Conservation (phyloP, 2,113 vertebrate species). For the Sceloporus undulatus region DNA sequence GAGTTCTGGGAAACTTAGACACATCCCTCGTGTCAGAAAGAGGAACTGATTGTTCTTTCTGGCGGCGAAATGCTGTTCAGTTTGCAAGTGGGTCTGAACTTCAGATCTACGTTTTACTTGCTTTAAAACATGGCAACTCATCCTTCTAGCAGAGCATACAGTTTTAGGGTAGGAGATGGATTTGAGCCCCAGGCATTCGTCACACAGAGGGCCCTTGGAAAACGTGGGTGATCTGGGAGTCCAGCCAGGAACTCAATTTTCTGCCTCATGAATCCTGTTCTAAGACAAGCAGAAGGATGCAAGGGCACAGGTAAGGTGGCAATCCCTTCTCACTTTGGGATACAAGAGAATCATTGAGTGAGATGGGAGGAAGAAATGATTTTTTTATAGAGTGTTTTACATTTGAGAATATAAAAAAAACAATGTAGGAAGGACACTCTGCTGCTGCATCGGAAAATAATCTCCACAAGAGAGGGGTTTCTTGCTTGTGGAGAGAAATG, state of each 20-base stretch:
- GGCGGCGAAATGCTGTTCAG: not conserved
- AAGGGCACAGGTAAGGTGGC: slow-evolving; percentile 2
- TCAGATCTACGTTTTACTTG: not conserved
- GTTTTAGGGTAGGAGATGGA: not conserved
- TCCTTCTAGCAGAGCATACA: not conserved
- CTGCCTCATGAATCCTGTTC: not conserved
- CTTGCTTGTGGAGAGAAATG: not conserved
- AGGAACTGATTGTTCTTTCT: not conserved
- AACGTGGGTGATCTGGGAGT: not conserved
- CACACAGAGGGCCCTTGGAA: not conserved
- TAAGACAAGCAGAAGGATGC: not conserved
- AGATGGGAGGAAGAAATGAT: not conserved
- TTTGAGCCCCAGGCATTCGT: no score
- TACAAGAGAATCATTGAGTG: not conserved
- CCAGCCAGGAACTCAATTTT: not conserved
- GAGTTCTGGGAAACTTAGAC: not conserved
- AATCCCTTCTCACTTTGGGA: not conserved
- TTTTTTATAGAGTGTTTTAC: not conserved
- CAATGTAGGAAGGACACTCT: not conserved
- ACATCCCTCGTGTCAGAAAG: not conserved
- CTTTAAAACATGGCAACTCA: not conserved
- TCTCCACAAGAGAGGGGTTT: not conserved
- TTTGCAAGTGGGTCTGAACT: not conserved
- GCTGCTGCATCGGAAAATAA: not conserved
- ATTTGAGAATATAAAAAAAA: not conserved